Evolutionary conservation across 1,140 invertebrate genomes (phyloP).

Genomic region (Dinoponera quadriceps): DNA sequence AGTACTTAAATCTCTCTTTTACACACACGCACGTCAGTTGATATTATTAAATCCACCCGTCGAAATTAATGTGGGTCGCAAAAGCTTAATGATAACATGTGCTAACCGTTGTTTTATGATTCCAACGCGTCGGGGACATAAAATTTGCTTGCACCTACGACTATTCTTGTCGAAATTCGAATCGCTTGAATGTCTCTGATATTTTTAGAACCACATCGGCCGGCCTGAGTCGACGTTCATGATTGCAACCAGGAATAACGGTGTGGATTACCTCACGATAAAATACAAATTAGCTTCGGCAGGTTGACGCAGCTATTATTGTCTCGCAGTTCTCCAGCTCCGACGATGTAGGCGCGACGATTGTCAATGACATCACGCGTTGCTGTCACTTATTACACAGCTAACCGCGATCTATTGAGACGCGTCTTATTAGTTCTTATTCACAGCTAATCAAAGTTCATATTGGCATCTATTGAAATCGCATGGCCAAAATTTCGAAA

Average conservation of each 20-base stretch:
- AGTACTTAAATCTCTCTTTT: too few species aligned
- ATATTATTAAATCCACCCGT: background rate
- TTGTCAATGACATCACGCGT: constrained; percentile 54
- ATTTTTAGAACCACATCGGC: constrained; percentile 30
- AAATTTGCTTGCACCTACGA: constrained; percentile 41
- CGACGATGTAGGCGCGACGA: constrained; percentile 50
- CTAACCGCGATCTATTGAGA: constrained; percentile 30
- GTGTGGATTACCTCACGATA: constrained; percentile 49
- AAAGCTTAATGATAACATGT: background rate
- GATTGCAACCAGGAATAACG: constrained; percentile 51
- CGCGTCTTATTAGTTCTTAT: constrained; percentile 21
- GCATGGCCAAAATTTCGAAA: too few species aligned
- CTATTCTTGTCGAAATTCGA: constrained; percentile 57
- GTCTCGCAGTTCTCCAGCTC: constrained; percentile 40
- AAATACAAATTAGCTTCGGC: constrained; percentile 47
- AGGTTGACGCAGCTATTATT: constrained; percentile 43
- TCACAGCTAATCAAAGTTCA: background rate
- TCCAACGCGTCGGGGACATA: constrained; percentile 22
- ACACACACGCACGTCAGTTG: too few species aligned
- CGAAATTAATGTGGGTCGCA: background rate
- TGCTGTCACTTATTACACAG: constrained; percentile 44
- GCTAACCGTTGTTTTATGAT: constrained; percentile 34
- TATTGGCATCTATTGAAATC: background rate
- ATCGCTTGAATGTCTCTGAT: constrained; percentile 32
- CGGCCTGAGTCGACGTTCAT: background rate